phyloP scores from a whole-genome alignment of 2,113 vertebrate species.

The Pituophis catenifer region DNA sequence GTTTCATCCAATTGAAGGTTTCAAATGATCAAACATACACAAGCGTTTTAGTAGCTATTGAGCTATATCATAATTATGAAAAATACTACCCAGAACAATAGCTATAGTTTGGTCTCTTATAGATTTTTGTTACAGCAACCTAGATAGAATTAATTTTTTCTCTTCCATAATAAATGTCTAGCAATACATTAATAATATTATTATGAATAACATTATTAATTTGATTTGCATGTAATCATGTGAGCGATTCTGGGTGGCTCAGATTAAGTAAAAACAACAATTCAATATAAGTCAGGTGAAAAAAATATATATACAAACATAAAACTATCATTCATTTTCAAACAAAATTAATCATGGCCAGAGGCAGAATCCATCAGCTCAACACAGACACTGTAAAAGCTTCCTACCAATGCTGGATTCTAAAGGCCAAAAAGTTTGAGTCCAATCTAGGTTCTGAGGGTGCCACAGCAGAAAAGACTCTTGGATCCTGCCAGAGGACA shows the following conservation, averaged over 20 bases:
- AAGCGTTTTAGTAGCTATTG: not conserved
- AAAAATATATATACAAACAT: not conserved
- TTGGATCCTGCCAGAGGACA: not conserved
- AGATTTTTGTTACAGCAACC: not conserved
- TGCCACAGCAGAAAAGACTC: not conserved
- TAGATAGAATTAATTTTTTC: not conserved
- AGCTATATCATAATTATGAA: not conserved
- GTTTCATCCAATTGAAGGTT: too few relatives aligned
- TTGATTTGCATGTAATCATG: not conserved
- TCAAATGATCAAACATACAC: too few relatives aligned
- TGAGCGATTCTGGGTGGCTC: not conserved
- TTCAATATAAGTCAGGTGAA: not conserved
- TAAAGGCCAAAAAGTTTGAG: not conserved
- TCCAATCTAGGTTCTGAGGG: not conserved
- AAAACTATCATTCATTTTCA: not conserved
- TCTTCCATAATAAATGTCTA: not conserved
- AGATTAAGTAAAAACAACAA: not conserved
- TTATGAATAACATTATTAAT: not conserved
- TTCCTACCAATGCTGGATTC: not conserved
- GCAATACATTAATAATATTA: not conserved
- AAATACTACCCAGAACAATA: not conserved
- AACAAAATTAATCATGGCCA: not conserved
- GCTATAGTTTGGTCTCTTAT: not conserved
- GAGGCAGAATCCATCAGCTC: not conserved
- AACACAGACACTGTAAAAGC: not conserved